Evolutionary conservation across 2,113 vertebrate genomes (phyloP), one percentile per base, ranked within the genome.

Genomic region (Chaenogobius annularis): DNA sequence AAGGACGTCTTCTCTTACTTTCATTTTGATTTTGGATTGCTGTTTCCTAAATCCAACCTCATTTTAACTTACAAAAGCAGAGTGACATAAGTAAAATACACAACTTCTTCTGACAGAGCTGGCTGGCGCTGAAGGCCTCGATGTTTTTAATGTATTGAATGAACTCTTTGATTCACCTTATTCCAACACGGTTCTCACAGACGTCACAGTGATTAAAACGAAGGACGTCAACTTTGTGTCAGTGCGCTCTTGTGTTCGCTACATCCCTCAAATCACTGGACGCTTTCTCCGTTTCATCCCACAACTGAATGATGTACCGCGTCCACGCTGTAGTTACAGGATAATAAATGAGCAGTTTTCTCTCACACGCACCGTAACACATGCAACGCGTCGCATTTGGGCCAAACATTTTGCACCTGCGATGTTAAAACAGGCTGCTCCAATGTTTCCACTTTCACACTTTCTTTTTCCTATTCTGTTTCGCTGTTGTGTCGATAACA

Each of bases 251-350:
- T 23, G 66, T 67, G 70, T 78, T 84, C 50, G 2, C 68, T 85
- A 82, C 87, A 84, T 75, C 74, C 76, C 67, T 74, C 79, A 77
- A 84, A 75, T 86, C 70, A 74, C 75, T 82, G 85, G 83, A 80
- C 84, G 86, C 77, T 84, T 73, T 66, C 74, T 59, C 40, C 26
- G 74, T 83, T 85, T 87, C 80, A 88, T 90, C 85, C 59, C 83
- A 70, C 72, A 69, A 66, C 84, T 80, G 81, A 85, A 90, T 84
- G 87, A 84, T 67, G 74, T 61, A 50, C 85, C 74, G 83, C 84
- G 81, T 82, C 80, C 79, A 58, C 75, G 75, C 74, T 85, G 83
- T 87, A 83, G 85, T 87, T 87, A 83, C 83, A 75, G 78, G 76
- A 74, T 78, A 87, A 90, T 87, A 79, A 87, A 84, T 43, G 83